These are phyloP conservation scores for Botia kubotai DNA, from an alignment of 2,797 vertebrate genomes.

Conservation along the genomic window DNA sequence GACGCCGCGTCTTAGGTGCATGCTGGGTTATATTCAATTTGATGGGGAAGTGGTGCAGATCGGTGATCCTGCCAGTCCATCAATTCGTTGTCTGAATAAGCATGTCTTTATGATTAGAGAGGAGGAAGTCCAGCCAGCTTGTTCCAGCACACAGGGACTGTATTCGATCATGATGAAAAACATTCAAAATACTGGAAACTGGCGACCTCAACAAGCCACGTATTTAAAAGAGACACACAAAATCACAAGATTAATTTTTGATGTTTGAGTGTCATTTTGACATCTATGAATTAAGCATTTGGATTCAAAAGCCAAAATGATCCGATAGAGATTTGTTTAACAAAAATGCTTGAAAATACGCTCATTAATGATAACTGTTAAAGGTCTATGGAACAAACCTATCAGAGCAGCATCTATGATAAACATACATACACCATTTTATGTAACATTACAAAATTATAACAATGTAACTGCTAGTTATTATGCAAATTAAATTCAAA, in stretches of 20 bases:
- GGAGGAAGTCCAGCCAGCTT: constrained; percentile 51
- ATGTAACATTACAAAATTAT: too few species aligned
- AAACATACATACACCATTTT: too few species aligned
- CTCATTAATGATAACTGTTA: too few species aligned
- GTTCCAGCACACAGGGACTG: constrained; percentile 19
- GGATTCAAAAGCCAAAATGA: neutral
- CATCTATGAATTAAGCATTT: neutral
- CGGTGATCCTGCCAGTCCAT: constrained; percentile 58
- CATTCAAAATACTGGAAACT: constrained; percentile 27
- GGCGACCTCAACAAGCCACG: neutral
- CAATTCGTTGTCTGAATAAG: constrained; percentile 67
- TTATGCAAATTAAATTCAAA: too few species aligned
- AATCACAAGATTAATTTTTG: neutral
- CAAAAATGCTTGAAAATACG: too few species aligned
- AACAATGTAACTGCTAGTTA: too few species aligned
- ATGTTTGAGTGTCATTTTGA: too few species aligned
- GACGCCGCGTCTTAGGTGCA: constrained; percentile 33
- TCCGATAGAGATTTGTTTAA: neutral
- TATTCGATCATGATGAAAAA: constrained; percentile 47
- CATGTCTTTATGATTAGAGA: constrained; percentile 56
- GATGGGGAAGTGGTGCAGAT: constrained; percentile 61
- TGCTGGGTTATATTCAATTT: constrained; percentile 60
- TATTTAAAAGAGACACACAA: neutral
- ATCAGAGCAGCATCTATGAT: too few species aligned
- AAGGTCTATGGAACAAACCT: too few species aligned